These are phyloP conservation scores for Phymanthus crucifer DNA, from an alignment of 92 coral and sea anemone genomes.

Conservation along the genomic window DNA sequence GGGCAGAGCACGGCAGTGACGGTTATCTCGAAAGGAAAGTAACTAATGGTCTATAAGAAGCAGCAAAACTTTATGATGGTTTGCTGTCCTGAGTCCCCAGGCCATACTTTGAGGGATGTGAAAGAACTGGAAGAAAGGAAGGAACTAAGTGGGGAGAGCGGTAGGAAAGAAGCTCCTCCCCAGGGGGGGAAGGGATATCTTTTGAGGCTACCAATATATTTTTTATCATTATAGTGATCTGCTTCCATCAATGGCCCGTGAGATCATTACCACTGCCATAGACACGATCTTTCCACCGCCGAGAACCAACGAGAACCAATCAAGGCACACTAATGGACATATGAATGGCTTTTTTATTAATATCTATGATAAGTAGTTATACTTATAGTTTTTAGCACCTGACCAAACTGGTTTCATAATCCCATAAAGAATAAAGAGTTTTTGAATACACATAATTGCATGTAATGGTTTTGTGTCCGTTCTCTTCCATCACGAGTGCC, in stretches of 20 bases:
- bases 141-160: no score
- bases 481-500: neutral
- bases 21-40: no score
- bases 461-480: neutral
- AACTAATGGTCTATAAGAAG: no score
- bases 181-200: neutral
- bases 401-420: neutral
- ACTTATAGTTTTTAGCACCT: neutral
- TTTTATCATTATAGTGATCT: slow-evolving; percentile 40
- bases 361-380: neutral
- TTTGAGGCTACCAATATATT: neutral
- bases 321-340: neutral
- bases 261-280: slow-evolving; percentile 64
- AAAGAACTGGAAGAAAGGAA: no score
- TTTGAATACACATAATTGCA: no score
- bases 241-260: slow-evolving; percentile 52
- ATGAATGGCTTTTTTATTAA: slow-evolving; percentile 18
- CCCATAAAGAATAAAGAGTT: neutral
- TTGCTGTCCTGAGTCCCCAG: no score
- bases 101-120: no score
- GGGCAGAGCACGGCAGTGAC: no score
- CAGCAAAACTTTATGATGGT: no score
- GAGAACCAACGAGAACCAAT: neutral
- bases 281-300: slow-evolving; percentile 68
- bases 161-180: neutral